Conservation (phyloP, 2,113 vertebrate species). For the Semnornis frantzii region DNA sequence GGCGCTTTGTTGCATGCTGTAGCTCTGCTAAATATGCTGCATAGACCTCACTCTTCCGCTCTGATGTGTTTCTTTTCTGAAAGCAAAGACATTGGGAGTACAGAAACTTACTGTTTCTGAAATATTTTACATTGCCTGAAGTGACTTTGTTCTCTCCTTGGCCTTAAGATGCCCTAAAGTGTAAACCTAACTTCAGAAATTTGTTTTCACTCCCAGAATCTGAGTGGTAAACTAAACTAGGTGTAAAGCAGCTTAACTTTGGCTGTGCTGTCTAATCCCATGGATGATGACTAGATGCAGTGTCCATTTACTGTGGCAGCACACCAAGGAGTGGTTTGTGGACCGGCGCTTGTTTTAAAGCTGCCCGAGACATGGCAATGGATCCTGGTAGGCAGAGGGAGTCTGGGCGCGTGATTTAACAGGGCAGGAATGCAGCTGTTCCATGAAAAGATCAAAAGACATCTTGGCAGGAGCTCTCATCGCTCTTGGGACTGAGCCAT, state of each 20-base stretch:
- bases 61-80: not conserved
- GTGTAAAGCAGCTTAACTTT: not conserved
- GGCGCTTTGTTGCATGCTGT: not conserved
- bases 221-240: not conserved
- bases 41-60: not conserved
- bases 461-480: constrained; percentile 5
- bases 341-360: not conserved
- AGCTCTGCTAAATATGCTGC: not conserved
- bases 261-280: not conserved
- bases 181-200: not conserved
- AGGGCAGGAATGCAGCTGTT: constrained; percentile 32
- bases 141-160: not conserved
- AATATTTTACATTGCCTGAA: not conserved
- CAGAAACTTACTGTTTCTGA: not conserved
- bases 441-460: constrained; percentile 37
- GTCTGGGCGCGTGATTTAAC: not conserved
- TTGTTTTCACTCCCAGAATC: not conserved
- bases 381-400: not conserved
- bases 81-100: not conserved
- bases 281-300: not conserved
- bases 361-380: not conserved
- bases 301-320: not conserved
- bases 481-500: not conserved
- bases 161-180: not conserved
- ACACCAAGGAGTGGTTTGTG: not conserved